Evolutionary conservation across 2,113 vertebrate species (phyloP).

Genomic region (Circaetus gallicus): DNA sequence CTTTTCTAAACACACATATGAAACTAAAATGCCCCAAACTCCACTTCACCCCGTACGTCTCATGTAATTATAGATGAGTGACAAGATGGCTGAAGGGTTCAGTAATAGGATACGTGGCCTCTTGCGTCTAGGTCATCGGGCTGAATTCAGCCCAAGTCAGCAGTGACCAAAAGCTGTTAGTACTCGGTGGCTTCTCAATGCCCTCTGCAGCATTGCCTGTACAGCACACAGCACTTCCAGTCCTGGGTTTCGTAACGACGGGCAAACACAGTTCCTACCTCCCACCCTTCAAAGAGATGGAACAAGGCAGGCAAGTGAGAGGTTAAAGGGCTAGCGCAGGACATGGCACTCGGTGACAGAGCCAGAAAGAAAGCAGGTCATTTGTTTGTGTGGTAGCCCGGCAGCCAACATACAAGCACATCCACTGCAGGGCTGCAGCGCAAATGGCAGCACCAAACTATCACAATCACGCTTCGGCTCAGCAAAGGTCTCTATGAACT

Average conservation of each 20-base stretch:
- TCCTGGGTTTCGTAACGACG: rapidly evolving
- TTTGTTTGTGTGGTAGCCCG: neutral
- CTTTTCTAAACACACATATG: neutral
- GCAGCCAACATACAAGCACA: rapidly evolving
- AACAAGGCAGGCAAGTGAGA: neutral
- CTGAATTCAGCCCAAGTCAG: neutral
- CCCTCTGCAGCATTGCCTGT: neutral
- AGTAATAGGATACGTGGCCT: neutral
- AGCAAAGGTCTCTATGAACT: neutral
- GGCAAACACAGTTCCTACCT: neutral
- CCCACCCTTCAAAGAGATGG: neutral
- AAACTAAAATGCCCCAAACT: neutral
- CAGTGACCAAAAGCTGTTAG: neutral
- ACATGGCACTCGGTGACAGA: rapidly evolving
- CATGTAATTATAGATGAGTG: neutral
- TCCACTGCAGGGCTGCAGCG: rapidly evolving
- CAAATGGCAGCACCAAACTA: rapidly evolving
- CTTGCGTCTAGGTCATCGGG: neutral
- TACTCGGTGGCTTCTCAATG: neutral
- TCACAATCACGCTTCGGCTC: rapidly evolving
- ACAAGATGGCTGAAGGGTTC: neutral
- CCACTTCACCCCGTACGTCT: neutral
- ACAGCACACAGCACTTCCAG: neutral
- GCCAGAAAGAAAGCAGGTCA: neutral
- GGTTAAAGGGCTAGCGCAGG: neutral